Base-by-base conservation (phyloP, 2,888 invertebrate genomes). In the Allophyes oxyacanthae region DNA sequence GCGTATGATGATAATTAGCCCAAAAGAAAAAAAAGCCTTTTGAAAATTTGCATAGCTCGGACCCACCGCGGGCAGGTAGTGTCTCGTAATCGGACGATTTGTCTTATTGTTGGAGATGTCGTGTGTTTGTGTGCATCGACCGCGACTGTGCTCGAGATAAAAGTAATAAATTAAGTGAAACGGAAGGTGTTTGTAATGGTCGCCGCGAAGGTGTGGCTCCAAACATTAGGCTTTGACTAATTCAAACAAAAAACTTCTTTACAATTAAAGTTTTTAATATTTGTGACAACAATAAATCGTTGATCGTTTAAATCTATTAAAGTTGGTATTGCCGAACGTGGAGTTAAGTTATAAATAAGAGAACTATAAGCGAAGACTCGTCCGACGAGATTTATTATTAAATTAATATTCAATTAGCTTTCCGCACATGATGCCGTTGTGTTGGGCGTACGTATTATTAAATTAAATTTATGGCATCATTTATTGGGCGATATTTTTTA, bases 331-430 rank as follows among this genome's bases (percentile, higher is more conserved):
- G 76, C 78, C 75, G 81, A 78, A 81, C 78, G 75, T 72, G 69
- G 75, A 87, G 86, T 87, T 85, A 88, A 88, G 87, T 87, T 89
- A 91, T 88, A 91, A 89, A 89, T 90, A 88, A 88, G 82, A 84
- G 82, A 76, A 78, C 79, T 82, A 77, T 72, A 63, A 78, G 75
- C 75, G 50, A 77, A 86, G 84, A 91, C 87, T 90, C 76, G 92
- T 88, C 84, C 73, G 73, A 86, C 89, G 87, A 90, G 93, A 93
- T 93, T 93, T 92, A 90, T 90, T 87, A 86, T 89, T 83, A 92
- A 92, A 92, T 94, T 93, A 94, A 94, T 92, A 93, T 92, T 93
- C 94, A 93, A 93, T 94, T 93, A 93, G 92, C 92, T 92, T 91
- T 94, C 92, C 90, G 92, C 92, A 93, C 93, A 94, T 93, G 91